These are phyloP conservation scores for Disparrhopalites patrizii DNA, from an alignment of 2,888 invertebrate genomes.

Conservation along the genomic window DNA sequence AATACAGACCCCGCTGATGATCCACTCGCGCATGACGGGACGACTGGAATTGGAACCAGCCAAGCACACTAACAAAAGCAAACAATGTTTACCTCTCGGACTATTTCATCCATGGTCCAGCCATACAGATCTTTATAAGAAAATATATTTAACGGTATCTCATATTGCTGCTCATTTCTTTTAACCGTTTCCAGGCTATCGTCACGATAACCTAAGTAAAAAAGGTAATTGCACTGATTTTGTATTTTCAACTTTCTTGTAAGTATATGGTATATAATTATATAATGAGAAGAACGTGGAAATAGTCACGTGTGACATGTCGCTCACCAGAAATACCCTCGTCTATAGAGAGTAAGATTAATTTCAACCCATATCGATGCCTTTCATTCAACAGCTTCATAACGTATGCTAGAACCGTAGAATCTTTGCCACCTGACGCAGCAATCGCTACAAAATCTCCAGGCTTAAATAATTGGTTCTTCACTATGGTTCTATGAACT, in stretches of 20 bases:
- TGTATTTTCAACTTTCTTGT: no score
- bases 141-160: constrained; percentile 86
- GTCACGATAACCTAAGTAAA: constrained; percentile 73
- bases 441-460: constrained; percentile 88
- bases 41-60: no score
- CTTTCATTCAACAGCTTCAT: constrained; percentile 85
- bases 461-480: constrained; percentile 72
- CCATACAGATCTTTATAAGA: constrained; percentile 97
- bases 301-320: no score
- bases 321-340: constrained; percentile 90
- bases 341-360: constrained; percentile 91
- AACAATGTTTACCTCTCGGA: constrained; percentile 55
- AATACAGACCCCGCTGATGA: no score
- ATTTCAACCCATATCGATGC: constrained; percentile 81
- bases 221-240: not conserved
- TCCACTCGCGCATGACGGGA: no score
- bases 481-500: constrained; percentile 83
- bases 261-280: no score
- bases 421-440: constrained; percentile 93
- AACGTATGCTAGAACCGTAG: constrained; percentile 93
- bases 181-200: constrained; percentile 96
- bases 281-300: no score
- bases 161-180: constrained; percentile 88
- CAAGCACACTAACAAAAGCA: not conserved
- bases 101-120: constrained; percentile 99